These are phyloP conservation scores for Hippocampus abdominalis DNA, from an alignment of 2,113 vertebrate genomes.

Conservation along the genomic window DNA sequence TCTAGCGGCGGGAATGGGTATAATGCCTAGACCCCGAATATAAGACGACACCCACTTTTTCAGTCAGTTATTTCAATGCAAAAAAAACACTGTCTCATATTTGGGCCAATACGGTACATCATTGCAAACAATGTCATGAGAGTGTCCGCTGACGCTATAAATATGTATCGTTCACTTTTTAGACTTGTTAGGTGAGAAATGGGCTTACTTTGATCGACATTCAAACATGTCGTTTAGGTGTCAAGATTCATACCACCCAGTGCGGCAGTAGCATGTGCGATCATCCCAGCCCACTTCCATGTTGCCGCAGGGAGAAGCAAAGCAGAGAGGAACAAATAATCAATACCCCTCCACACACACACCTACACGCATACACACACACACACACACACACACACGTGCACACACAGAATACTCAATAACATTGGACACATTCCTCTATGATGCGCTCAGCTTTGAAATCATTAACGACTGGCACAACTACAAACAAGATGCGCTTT, in stretches of 20 bases:
- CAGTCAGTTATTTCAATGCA: no score
- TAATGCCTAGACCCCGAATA: no score
- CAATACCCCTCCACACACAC: slow-evolving; percentile 28
- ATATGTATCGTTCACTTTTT: no score
- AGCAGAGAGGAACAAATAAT: slow-evolving; percentile 51
- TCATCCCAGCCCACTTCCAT: slow-evolving; percentile 32
- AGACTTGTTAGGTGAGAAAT: neutral
- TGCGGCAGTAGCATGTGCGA: slow-evolving; percentile 31
- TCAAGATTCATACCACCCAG: neutral
- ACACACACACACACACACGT: slow-evolving; percentile 21
- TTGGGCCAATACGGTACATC: no score
- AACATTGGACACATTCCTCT: slow-evolving; percentile 30
- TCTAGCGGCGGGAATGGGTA: no score
- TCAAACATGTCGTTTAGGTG: neutral
- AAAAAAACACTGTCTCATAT: no score
- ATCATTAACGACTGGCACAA: slow-evolving; percentile 23
- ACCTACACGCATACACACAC: slow-evolving; percentile 19
- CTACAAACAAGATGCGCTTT: neutral
- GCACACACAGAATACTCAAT: slow-evolving; percentile 45
- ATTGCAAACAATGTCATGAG: no score
- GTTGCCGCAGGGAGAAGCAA: slow-evolving; percentile 33
- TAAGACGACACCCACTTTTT: no score
- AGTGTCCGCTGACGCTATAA: no score
- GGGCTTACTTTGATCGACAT: neutral
- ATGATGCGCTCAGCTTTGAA: slow-evolving; percentile 26